Percentiles rank a stretch among this genome's conserved stretches.
Evolutionary conservation across 2,888 invertebrate genomes (phyloP).

Genomic region (Platycnemis pennipes): DNA sequence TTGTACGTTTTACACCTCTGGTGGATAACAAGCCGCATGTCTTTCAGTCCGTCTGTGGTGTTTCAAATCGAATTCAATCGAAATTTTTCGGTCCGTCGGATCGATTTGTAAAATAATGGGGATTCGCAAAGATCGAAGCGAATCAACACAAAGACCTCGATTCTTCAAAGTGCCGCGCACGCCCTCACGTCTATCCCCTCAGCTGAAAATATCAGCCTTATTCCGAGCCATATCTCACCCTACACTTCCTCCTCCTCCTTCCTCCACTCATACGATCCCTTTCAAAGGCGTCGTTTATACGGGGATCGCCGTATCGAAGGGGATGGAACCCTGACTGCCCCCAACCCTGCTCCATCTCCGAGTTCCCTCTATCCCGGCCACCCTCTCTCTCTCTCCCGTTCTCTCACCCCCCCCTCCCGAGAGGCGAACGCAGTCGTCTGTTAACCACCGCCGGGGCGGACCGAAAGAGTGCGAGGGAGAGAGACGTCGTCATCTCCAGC

Average conservation of each 20-base stretch:
- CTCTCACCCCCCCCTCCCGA: not conserved
- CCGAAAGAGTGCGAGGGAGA: slow-evolving; percentile 26
- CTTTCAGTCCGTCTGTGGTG: not conserved
- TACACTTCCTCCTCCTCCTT: not conserved
- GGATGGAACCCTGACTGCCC: not conserved
- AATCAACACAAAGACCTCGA: not conserved
- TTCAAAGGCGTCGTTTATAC: slow-evolving; percentile 36
- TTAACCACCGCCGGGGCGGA: slow-evolving; percentile 41
- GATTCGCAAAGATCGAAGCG: not conserved
- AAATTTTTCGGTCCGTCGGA: not conserved
- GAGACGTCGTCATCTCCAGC: slow-evolving; percentile 60
- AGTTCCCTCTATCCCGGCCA: not conserved
- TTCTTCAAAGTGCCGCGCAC: not conserved
- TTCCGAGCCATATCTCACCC: slow-evolving; percentile 11
- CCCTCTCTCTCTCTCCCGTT: not conserved
- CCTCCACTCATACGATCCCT: not conserved
- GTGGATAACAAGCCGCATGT: no score
- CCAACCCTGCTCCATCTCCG: no score
- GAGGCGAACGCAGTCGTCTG: slow-evolving; percentile 34
- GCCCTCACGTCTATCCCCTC: not conserved
- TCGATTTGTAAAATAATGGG: slow-evolving; percentile 31
- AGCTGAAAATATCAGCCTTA: not conserved
- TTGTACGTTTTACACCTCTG: no score
- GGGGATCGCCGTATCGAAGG: slow-evolving; percentile 27
- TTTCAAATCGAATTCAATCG: not conserved